Conservation (phyloP, 2,888 invertebrate species). For the Cetonia aurata region DNA sequence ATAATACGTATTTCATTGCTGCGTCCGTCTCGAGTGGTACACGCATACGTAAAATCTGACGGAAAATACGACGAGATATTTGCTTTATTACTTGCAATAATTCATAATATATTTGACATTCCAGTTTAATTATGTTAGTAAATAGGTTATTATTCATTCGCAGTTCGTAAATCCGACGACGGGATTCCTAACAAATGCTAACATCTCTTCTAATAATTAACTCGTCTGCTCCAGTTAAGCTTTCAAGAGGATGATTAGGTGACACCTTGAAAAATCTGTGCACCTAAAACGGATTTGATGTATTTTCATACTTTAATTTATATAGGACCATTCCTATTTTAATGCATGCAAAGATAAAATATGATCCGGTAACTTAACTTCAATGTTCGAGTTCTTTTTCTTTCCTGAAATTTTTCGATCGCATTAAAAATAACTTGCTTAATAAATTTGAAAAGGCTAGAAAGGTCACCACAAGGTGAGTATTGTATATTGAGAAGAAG, state of each 20-base stretch:
- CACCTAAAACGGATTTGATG: not conserved
- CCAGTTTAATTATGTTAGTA: conserved; percentile 37
- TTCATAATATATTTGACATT: conserved; percentile 35
- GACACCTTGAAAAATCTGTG: not conserved
- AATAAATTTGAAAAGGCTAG: too few relatives aligned
- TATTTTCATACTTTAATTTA: too few relatives aligned
- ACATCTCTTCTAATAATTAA: conserved; percentile 24
- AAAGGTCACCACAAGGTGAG: too few relatives aligned
- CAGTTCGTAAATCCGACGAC: conserved; percentile 30
- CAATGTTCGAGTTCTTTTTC: too few relatives aligned
- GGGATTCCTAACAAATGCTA: conserved; percentile 25
- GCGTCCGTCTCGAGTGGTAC: not conserved
- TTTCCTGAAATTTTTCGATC: too few relatives aligned
- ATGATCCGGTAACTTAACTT: too few relatives aligned
- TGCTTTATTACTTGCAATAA: conserved; percentile 33
- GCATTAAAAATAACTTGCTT: too few relatives aligned
- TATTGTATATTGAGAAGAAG: too few relatives aligned
- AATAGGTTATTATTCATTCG: conserved; percentile 36
- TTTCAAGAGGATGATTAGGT: conserved; percentile 21
- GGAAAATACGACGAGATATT: conserved; percentile 20
- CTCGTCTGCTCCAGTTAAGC: conserved; percentile 26
- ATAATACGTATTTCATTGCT: conserved; percentile 4
- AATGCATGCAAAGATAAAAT: too few relatives aligned
- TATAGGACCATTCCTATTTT: too few relatives aligned
- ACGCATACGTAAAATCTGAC: conserved; percentile 17